phyloP scores from a whole-genome alignment of 2,113 vertebrate species.

The Hypocryptadius cinnamomeus region DNA sequence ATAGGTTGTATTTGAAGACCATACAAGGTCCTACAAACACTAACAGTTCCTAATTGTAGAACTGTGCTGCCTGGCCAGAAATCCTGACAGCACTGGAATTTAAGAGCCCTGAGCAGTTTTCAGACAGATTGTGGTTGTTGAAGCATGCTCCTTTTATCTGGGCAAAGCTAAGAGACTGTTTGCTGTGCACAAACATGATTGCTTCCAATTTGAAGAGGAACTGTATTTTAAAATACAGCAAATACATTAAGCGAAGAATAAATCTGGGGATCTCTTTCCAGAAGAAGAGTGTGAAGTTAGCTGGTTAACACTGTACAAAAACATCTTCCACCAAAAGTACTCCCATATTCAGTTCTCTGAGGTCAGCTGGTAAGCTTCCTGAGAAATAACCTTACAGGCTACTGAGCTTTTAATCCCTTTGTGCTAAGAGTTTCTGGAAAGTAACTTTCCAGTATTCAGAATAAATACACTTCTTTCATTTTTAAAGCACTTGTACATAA shows the following conservation, averaged over 20 bases:
- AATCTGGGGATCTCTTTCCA: background rate
- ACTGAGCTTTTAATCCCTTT: background rate
- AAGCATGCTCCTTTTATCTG: background rate
- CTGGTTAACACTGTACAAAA: background rate
- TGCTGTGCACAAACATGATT: background rate
- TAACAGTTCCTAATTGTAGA: background rate
- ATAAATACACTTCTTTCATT: background rate
- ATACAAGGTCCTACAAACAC: background rate
- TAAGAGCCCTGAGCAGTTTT: background rate
- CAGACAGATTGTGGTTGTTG: background rate
- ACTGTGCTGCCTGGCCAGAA: background rate
- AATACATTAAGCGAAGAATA: background rate
- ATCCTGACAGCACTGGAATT: background rate
- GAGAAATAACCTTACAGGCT: background rate
- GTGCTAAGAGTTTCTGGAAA: background rate
- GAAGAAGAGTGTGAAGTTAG: background rate
- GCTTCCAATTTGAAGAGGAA: background rate
- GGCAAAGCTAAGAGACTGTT: background rate
- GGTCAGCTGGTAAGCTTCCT: background rate
- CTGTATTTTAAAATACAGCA: background rate
- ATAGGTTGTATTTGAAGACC: background rate
- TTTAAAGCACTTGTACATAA: background rate
- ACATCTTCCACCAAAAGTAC: background rate
- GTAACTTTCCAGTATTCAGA: background rate
- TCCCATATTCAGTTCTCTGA: background rate